Evolutionary conservation across 2,113 vertebrate species (phyloP), one percentile per base, ranked within the genome.

Genomic region (Myxocyprinus asiaticus): DNA sequence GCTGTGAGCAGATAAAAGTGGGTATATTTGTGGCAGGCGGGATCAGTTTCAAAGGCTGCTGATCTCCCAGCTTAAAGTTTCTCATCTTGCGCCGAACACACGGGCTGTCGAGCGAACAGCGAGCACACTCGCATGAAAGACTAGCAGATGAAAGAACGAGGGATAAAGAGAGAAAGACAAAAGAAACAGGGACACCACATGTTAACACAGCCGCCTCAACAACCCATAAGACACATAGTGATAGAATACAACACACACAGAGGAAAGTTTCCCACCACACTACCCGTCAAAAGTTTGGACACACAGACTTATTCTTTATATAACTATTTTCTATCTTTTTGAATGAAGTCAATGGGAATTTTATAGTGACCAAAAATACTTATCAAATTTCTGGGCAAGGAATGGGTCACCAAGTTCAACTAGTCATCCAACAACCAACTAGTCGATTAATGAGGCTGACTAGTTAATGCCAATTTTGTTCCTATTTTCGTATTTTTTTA

Each of bases 21-120:
- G 79, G 81, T 85, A 67, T 85, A 85, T 83, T 83, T 85, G 78
- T 85, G 81, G 78, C 76, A 59, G 43, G 61, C 45, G 74, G 22
- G 81, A 85, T 85, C 84, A 78, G 74, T 85, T 85, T 85, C 84
- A 85, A 85, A 85, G 84, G 68, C 81, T 14, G 72, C 12, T 67
- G 78, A 85, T 81, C 78, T 83, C 79, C 42, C 2, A 71, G 84
- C 81, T 85, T 85, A 83, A 81, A 84, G 73, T 55, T 76, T 76
- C 50, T 67, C 59, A 78, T 66, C 78, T 80, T 65, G 70, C 67
- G 68, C 51, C 9, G 82, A 75, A 82, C 72, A 72, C 61, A 82
- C 15, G 15, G 50, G 63, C 79, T 81, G 70, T 62, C 79, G 80
- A 64, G 70, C 70, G 73, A 79, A 75, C 77, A 11, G 15, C 58